phyloP scores from a whole-genome alignment of 2,888 invertebrate species.

The Rhagonycha fulva region DNA sequence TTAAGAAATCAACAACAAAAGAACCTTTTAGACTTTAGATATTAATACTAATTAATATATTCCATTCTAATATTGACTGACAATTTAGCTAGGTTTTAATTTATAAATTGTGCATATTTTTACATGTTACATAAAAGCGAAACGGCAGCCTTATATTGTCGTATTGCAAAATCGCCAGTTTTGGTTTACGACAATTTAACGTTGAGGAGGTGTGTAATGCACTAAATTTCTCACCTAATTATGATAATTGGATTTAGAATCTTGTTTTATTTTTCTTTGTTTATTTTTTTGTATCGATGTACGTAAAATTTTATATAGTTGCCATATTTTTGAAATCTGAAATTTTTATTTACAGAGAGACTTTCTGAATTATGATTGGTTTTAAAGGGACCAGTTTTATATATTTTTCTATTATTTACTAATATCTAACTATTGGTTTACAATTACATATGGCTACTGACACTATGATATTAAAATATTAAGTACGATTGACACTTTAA shows the following conservation, averaged over 20 bases:
- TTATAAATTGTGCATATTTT: slow-evolving; percentile 51
- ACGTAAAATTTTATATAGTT: slow-evolving; percentile 37
- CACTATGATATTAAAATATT: slow-evolving; percentile 28
- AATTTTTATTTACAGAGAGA: slow-evolving; percentile 36
- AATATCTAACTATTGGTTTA: slow-evolving; percentile 18
- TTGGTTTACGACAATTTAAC: slow-evolving; percentile 34
- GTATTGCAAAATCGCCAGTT: slow-evolving; percentile 44
- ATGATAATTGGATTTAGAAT: slow-evolving; percentile 21
- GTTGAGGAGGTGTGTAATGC: slow-evolving; percentile 12
- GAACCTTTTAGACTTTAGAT: slow-evolving; percentile 77
- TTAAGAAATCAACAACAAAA: slow-evolving; percentile 56
- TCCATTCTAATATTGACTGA: slow-evolving; percentile 45
- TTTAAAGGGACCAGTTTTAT: slow-evolving; percentile 51
- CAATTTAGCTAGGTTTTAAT: slow-evolving; percentile 37
- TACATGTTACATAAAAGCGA: slow-evolving; percentile 36
- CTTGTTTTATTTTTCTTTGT: slow-evolving; percentile 15
- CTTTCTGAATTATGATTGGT: slow-evolving; percentile 43
- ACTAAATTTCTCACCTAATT: slow-evolving; percentile 22
- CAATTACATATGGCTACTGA: slow-evolving; percentile 25
- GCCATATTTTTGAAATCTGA: slow-evolving; percentile 34
- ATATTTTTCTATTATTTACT: slow-evolving; percentile 39
- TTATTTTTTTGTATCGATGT: slow-evolving; percentile 25
- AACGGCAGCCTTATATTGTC: slow-evolving; percentile 16
- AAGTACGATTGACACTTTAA: slow-evolving; percentile 12
- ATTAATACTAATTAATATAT: slow-evolving; percentile 28